Evolutionary conservation across 2,113 vertebrate genomes (phyloP).

Genomic region (Oxyruncus cristatus): DNA sequence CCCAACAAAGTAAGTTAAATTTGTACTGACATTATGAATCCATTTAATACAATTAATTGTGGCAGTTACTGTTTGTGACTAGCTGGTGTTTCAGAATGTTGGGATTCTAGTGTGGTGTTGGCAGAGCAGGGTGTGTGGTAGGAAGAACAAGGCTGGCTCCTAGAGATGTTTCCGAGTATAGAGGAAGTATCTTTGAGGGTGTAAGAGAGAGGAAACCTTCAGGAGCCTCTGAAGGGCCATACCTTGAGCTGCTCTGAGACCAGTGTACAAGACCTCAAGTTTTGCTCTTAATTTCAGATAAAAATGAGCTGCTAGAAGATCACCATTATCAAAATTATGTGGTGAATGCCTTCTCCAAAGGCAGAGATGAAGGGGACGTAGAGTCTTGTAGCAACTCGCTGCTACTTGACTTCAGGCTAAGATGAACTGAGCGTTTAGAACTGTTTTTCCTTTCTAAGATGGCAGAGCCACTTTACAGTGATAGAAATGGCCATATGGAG

Average conservation of each 20-base stretch:
- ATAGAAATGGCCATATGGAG: background rate
- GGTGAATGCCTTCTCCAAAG: background rate
- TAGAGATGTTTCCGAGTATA: background rate
- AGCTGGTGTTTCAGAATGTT: background rate
- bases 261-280: background rate
- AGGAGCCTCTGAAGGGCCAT: background rate
- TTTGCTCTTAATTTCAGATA: background rate
- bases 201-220: background rate
- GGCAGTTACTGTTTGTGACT: background rate
- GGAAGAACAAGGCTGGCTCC: background rate
- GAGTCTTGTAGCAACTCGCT: background rate
- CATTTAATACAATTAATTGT: background rate
- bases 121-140: background rate
- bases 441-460: background rate
- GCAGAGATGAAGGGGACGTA: background rate
- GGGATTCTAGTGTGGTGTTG: background rate
- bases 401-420: background rate
- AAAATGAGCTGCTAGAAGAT: background rate
- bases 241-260: background rate
- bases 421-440: background rate
- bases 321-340: background rate
- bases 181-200: background rate
- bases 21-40: background rate
- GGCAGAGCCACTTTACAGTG: background rate
- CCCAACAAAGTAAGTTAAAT: background rate